Base-by-base conservation (phyloP, 2,113 vertebrate species). In the Catharus minimus region DNA sequence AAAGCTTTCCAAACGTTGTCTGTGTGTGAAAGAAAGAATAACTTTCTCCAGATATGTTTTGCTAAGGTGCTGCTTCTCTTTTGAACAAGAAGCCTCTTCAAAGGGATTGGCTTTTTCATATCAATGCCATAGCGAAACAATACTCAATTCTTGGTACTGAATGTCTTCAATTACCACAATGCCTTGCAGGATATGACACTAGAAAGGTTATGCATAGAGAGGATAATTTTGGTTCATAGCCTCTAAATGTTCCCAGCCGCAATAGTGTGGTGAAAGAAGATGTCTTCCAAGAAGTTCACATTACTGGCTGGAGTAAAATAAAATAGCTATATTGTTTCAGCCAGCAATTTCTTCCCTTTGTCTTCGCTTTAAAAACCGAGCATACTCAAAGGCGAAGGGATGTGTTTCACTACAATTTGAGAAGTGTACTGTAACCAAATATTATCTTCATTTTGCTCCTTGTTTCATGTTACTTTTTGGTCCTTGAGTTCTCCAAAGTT, bases 201-300 rank as follows among this genome's bases (percentile, higher is more conserved):
- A 82, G 92, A 95, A 94, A 89, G 39, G 85, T 60, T 94, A 93
- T 58, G 56, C 94, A 96, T 95, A 96, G 95, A 97, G 97, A 98
- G 97, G 98, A 96, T 91, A 96, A 96, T 98, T 98, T 97, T 95
- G 98, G 98, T 98, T 98, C 95, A 95, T 92, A 97, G 98, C 96
- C 97, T 98, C 97, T 97, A 96, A 97, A 95, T 98, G 97, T 98
- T 96, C 97, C 82, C 36, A 28, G 79, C 88, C 16, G 97, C 97
- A 98, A 97, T 97, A 96, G 92, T 49, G 97, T 97, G 98, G 97
- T 99, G 99, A 99, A 98, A 99, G 98, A 98, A 98, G 98, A 98
- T 98, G 98, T 99, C 99, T 99, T 99, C 98, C 98, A 99, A 99
- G 99, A 97, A 99, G 99, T 99, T 99, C 98, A 99, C 98, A 78